Percentiles rank a stretch among this genome's conserved stretches.
Evolutionary conservation across 1,140 invertebrate species (phyloP).

Genomic region (Drosophila gunungcola): DNA sequence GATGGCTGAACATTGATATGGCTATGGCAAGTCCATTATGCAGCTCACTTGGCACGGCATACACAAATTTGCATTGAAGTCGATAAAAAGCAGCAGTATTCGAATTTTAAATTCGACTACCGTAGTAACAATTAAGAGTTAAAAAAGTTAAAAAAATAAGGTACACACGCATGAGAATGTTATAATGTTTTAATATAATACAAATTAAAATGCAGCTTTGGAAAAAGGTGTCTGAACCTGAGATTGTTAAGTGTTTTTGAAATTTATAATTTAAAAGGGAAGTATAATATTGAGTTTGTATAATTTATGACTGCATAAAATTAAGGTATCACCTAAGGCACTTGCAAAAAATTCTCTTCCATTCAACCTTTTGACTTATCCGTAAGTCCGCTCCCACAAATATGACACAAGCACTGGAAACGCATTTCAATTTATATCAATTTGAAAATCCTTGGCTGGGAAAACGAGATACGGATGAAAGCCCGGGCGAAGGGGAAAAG

Average conservation of each 20-base stretch:
- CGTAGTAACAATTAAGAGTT: not conserved
- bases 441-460: constrained; percentile 39
- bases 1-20: constrained; percentile 68
- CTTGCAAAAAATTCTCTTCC: not conserved
- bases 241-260: no score
- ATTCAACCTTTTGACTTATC: not conserved
- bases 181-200: no score
- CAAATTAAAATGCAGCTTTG: not conserved
- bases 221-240: not conserved
- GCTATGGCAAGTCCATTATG: constrained; percentile 70
- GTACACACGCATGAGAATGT: no score
- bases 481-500: not conserved
- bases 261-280: no score
- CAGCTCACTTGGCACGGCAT: constrained; percentile 66
- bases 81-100: constrained; percentile 35
- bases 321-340: not conserved
- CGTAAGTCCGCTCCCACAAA: not conserved
- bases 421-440: constrained; percentile 78
- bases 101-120: not conserved
- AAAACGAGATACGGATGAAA: constrained; percentile 16
- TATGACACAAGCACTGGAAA: constrained; percentile 59
- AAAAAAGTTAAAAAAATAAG: not conserved
- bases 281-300: not conserved
- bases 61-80: constrained; percentile 44
- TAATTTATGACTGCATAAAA: not conserved